These are phyloP conservation scores for Leptopilina boulardi DNA, from an alignment of 1,140 invertebrate genomes.

Conservation along the genomic window DNA sequence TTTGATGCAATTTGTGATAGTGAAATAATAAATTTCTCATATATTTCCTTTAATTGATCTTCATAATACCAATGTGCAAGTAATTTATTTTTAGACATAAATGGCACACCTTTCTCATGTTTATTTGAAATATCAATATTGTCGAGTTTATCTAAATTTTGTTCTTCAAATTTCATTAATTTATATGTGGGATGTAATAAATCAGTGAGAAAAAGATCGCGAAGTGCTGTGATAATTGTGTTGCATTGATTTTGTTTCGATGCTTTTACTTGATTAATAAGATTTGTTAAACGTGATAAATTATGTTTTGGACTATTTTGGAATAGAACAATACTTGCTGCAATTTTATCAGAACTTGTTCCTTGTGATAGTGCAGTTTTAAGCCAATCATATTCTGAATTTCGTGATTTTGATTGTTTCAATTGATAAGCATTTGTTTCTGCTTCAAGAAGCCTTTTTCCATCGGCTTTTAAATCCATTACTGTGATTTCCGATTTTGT, in stretches of 20 bases:
- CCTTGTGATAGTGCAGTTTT: conserved; percentile 88
- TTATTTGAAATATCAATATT: conserved; percentile 75
- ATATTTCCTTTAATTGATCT: conserved; percentile 86
- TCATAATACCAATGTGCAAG: conserved; percentile 87
- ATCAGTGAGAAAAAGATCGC: conserved; percentile 87
- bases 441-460: conserved; percentile 78
- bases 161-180: conserved; percentile 84
- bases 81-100: conserved; percentile 74
- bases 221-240: conserved; percentile 83
- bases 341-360: conserved; percentile 90
- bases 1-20: conserved; percentile 82
- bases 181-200: conserved; percentile 85
- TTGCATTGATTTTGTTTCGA: conserved; percentile 88
- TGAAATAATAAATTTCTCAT: conserved; percentile 83
- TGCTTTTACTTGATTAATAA: conserved; percentile 88
- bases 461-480: conserved; percentile 78
- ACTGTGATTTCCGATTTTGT: conserved; percentile 73
- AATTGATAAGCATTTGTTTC: conserved; percentile 79
- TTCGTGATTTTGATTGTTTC: conserved; percentile 64
- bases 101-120: conserved; percentile 70
- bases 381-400: conserved; percentile 82
- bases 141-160: conserved; percentile 77
- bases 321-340: conserved; percentile 88
- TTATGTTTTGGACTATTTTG: conserved; percentile 92
- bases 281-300: conserved; percentile 81